phyloP scores from a whole-genome alignment of 2,888 invertebrate species.

The Ectemnius continuus region DNA sequence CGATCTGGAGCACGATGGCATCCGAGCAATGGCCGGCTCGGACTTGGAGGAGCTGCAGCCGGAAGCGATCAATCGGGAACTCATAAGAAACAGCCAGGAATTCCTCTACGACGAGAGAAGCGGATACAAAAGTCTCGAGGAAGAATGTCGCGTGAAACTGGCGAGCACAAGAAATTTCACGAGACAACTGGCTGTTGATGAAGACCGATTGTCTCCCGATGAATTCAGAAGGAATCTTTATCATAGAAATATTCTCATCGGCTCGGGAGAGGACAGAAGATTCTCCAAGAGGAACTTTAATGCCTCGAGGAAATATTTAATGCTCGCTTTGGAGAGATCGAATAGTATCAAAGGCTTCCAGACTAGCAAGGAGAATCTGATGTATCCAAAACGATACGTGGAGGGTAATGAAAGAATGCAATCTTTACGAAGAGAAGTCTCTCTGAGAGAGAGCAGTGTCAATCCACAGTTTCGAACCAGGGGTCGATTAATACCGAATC shows the following conservation, averaged over 20 bases:
- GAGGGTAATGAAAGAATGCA: constrained; percentile 74
- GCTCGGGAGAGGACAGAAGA: constrained; percentile 61
- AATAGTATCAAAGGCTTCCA: constrained; percentile 41
- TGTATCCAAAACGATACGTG: constrained; percentile 55
- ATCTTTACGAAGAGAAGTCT: constrained; percentile 79
- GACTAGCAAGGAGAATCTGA: constrained; percentile 53
- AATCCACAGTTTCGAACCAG: constrained; percentile 72
- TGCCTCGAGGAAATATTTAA: constrained; percentile 60
- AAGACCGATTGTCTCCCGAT: constrained; percentile 51
- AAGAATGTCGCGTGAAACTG: constrained; percentile 35
- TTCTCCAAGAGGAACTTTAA: constrained; percentile 61
- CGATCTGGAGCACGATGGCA: constrained; percentile 65
- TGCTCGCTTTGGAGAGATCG: constrained; percentile 58
- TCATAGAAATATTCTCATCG: constrained; percentile 28
- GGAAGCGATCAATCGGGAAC: constrained; percentile 67
- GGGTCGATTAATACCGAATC: constrained; percentile 21
- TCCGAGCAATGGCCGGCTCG: constrained; percentile 66
- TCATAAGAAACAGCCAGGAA: constrained; percentile 67
- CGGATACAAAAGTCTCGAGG: constrained; percentile 38
- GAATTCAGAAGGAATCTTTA: constrained; percentile 46
- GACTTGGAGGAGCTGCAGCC: constrained; percentile 67
- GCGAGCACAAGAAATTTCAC: constrained; percentile 16
- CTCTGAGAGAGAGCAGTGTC: constrained; percentile 80
- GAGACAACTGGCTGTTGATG: constrained; percentile 47
- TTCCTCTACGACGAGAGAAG: constrained; percentile 65